A percentile compares a stretch with the other conserved stretches of the same genome.
Evolutionary conservation across 2,797 vertebrate genomes (phyloP).

Genomic region (Uromys caudimaculatus): DNA sequence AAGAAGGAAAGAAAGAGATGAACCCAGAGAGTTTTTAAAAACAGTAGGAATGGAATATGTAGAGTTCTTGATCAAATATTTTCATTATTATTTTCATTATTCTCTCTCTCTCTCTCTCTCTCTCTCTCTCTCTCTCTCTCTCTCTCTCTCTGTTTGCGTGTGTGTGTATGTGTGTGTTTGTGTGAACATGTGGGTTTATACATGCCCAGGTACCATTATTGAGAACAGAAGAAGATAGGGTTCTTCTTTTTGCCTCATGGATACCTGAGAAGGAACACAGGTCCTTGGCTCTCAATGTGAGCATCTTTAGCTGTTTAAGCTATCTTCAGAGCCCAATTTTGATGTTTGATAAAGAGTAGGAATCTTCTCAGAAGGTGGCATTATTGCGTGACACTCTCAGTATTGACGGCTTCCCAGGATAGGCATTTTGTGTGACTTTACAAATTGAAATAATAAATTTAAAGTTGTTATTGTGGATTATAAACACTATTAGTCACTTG

Average conservation of each 20-base stretch:
- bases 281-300: not conserved
- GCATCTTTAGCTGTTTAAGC: not conserved
- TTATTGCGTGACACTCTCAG: not conserved
- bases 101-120: not conserved
- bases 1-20: not conserved
- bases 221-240: not conserved
- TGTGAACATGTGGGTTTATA: not conserved
- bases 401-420: not conserved
- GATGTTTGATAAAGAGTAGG: not conserved
- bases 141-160: not conserved
- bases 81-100: not conserved
- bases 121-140: not conserved
- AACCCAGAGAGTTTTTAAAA: not conserved
- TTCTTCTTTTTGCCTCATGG: not conserved
- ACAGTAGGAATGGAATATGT: not conserved
- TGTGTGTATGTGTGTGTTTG: not conserved
- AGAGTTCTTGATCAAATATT: not conserved
- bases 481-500: not conserved
- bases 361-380: not conserved
- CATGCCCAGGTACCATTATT: not conserved
- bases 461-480: not conserved
- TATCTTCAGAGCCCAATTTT: not conserved
- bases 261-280: too few relatives aligned
- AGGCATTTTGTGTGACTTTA: not conserved
- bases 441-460: not conserved